phyloP scores from a whole-genome alignment of 2,888 invertebrate species.

The Doris montereyensis region DNA sequence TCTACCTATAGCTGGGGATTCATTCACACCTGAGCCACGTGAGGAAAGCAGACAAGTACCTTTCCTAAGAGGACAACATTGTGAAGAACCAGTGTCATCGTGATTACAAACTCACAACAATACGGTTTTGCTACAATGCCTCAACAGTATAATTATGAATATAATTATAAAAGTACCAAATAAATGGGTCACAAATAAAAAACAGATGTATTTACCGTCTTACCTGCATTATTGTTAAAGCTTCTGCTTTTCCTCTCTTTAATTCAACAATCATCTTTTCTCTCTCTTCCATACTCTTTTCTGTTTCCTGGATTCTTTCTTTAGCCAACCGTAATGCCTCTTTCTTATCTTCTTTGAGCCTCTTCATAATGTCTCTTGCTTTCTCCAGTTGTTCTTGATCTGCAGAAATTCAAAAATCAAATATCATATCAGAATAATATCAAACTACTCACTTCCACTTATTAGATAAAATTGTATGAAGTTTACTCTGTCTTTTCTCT shows the following conservation, averaged over 20 bases:
- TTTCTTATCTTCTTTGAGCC: conserved; percentile 67
- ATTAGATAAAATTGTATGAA: background rate
- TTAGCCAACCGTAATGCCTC: conserved; percentile 54
- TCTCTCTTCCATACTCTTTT: conserved; percentile 67
- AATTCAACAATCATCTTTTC: conserved; percentile 70
- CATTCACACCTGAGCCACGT: no score
- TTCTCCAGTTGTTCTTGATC: conserved; percentile 69
- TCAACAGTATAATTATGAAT: no score
- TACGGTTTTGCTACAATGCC: no score
- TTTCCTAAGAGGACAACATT: no score
- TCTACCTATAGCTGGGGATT: no score
- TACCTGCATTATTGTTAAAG: conserved; percentile 71
- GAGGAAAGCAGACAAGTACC: no score
- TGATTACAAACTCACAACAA: no score
- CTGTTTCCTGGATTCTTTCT: conserved; percentile 57
- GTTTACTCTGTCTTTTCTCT: background rate
- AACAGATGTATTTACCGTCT: no score
- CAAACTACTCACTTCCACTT: background rate
- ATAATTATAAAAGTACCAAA: no score
- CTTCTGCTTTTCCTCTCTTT: conserved; percentile 72
- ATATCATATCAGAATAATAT: no score
- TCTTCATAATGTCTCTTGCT: conserved; percentile 67
- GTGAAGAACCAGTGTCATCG: no score
- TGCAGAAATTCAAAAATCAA: conserved; percentile 48
- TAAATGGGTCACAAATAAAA: no score